phyloP scores from a whole-genome alignment of 2,888 invertebrate genomes.

The Melanostoma scalare region DNA sequence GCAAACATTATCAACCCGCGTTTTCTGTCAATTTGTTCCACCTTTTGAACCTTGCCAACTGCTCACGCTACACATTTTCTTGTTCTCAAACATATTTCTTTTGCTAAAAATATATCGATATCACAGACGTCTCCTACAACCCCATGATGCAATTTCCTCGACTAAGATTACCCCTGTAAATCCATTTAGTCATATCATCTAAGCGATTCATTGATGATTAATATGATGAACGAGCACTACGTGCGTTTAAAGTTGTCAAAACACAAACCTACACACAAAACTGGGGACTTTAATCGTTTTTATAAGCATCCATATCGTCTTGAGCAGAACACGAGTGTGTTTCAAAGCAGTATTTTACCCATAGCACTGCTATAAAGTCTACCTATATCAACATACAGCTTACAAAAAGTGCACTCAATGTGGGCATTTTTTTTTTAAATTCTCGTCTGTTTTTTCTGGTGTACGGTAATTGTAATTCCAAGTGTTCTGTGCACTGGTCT shows the following conservation, averaged over 20 bases:
- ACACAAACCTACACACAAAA: constrained; percentile 22
- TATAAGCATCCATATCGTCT: constrained; percentile 9
- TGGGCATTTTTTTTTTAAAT: constrained; percentile 5
- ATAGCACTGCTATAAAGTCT: no score
- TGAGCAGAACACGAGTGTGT: constrained; percentile 1
- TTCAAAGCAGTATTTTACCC: no score
- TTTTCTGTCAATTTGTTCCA: no score
- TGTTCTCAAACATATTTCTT: no score
- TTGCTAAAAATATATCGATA: no score
- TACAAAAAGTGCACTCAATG: constrained; percentile 35
- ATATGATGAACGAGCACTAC: constrained; percentile 23
- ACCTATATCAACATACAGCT: background rate
- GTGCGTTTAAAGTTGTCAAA: constrained; percentile 45
- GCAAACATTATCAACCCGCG: no score
- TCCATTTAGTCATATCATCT: constrained; percentile 18
- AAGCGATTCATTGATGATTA: constrained; percentile 55
- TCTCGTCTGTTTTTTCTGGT: constrained; percentile 7
- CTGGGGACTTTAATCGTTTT: no score
- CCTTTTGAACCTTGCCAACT: no score
- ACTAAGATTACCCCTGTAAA: constrained; percentile 14
- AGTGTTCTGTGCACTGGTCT: constrained; percentile 27
- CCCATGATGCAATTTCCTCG: no score
- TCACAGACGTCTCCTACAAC: no score
- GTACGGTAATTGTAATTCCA: constrained; percentile 45
- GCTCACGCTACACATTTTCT: no score